These are phyloP conservation scores for Charanyca ferruginea DNA, from an alignment of 2,888 invertebrate genomes.

Conservation along the genomic window DNA sequence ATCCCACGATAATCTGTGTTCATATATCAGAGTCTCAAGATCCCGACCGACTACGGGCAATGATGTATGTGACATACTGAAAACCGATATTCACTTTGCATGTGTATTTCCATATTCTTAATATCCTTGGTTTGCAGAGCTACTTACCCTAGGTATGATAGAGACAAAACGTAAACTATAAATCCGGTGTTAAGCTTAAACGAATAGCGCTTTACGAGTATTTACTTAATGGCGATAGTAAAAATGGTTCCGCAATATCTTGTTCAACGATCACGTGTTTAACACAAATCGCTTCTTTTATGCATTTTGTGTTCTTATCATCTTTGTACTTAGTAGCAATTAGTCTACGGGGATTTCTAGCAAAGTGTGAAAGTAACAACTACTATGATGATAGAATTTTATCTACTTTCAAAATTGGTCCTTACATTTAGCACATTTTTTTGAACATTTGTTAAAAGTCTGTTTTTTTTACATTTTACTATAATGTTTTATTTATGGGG, in stretches of 20 bases:
- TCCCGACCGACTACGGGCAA: background rate
- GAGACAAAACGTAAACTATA: conserved; percentile 18
- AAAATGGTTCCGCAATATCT: conserved; percentile 17
- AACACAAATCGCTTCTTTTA: conserved; percentile 22
- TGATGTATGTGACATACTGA: conserved; percentile 6
- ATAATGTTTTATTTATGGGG: too few species aligned
- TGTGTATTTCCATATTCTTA: background rate
- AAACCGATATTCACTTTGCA: conserved; percentile 7
- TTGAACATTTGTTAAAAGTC: too few species aligned
- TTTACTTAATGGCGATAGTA: conserved; percentile 1
- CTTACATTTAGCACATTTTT: too few species aligned
- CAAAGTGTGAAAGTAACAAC: background rate
- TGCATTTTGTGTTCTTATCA: conserved; percentile 16
- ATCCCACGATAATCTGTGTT: conserved; percentile 20
- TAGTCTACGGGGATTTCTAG: conserved; percentile 7
- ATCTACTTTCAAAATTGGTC: too few species aligned
- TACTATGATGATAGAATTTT: too few species aligned
- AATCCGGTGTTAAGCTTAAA: conserved; percentile 13
- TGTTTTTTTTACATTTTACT: too few species aligned
- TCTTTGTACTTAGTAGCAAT: conserved; percentile 20
- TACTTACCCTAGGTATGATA: background rate
- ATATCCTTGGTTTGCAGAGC: conserved; percentile 2
- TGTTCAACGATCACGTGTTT: background rate
- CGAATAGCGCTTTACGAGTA: conserved; percentile 2
- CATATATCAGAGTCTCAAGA: conserved; percentile 14